A percentile compares a stretch with the other conserved stretches of the same genome.
These are phyloP conservation scores for Panthera tigris DNA, from an alignment of 2,113 vertebrate species.

Conservation along the genomic window DNA sequence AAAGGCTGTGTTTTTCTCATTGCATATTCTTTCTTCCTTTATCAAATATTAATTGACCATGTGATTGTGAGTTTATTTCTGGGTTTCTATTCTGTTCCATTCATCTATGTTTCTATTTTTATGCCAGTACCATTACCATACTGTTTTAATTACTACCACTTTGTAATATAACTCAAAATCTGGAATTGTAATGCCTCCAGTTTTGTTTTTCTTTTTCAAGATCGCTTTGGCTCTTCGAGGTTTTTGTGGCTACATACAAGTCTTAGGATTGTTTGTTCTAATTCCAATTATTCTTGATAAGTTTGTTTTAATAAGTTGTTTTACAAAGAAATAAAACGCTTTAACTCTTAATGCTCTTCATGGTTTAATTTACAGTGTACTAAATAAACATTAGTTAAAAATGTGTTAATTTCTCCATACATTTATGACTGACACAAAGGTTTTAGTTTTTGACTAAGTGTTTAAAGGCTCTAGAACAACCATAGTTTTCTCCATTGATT, in stretches of 20 bases:
- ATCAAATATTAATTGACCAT: neutral
- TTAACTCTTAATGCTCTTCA: neutral
- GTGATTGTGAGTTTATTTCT: neutral
- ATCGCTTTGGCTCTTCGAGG: neutral
- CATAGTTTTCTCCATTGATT: neutral
- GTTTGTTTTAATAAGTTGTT: slow-evolving; percentile 6
- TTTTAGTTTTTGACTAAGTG: neutral
- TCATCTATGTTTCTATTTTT: neutral
- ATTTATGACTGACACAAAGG: neutral
- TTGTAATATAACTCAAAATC: neutral
- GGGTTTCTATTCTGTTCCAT: neutral
- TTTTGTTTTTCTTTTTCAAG: neutral
- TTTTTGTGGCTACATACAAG: neutral
- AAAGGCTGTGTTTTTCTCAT: neutral
- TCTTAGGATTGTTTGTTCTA: neutral
- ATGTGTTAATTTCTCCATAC: neutral
- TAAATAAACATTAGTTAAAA: neutral
- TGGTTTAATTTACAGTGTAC: neutral
- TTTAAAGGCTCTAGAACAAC: neutral
- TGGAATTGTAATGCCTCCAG: neutral
- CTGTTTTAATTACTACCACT: neutral
- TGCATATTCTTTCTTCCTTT: neutral
- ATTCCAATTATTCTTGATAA: neutral
- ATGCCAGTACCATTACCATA: neutral
- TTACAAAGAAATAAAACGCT: neutral